Base-by-base conservation (phyloP, 2,888 invertebrate genomes). In the Gisinianus flammeolus region DNA sequence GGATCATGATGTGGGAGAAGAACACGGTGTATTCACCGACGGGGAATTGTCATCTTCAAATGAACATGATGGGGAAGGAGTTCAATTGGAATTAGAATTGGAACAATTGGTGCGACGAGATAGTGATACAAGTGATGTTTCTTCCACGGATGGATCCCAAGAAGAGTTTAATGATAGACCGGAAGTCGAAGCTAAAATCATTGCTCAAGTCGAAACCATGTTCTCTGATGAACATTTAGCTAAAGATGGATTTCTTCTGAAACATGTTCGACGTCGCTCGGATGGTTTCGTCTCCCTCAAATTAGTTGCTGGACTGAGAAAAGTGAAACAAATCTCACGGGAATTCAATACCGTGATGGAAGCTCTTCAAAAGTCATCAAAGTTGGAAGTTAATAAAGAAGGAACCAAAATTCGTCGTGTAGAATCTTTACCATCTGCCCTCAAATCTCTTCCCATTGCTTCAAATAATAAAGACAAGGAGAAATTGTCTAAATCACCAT, bases 241-340 rank as follows among this genome's bases (percentile, higher is more conserved):
- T 3, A 97, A 97, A 87, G 97, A 98, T 87, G 96, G 97, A 19
- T 98, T 98, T 88, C 89, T 98, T 67, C 88, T 97, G 81, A 98
- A 98, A 87, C 97, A 97, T 87, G 96, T 97, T 28, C 92, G 95
- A 77, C 90, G 97, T 75, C 97, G 97, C 87, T 97, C 96, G 88
- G 96, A 96, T 88, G 97, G 97, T 26, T 97, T 93, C 88, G 97
- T 98, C 22, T 96, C 95, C 75, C 89, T 98, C 74, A 98, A 97
- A 87, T 89, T 98, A 78, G 95, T 98, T 83, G 95, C 97, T 19
- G 96, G 96, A 86, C 97, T 98, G 87, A 96, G 97, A 86, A 91
- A 96, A 81, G 96, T 98, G 64, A 97, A 97, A 85, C 95, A 96
- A 86, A 88, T 97, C 78, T 95, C 96, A 19, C 94, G 95, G 86